Evolutionary conservation across 2,888 invertebrate genomes (phyloP).

Genomic region (Brachyptera risi): DNA sequence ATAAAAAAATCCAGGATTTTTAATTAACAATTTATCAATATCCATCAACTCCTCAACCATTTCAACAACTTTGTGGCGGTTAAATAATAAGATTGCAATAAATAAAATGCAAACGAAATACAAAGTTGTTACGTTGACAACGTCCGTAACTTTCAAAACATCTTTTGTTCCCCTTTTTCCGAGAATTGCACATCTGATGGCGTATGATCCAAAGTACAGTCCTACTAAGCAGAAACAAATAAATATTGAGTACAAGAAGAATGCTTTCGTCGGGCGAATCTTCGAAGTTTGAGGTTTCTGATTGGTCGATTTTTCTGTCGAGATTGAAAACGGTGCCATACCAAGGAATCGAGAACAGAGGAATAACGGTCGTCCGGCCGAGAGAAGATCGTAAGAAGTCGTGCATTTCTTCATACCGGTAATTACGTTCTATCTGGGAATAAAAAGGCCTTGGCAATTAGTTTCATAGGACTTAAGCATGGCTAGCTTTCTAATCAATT

Average conservation of each 20-base stretch:
- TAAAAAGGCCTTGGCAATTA: too few relatives aligned
- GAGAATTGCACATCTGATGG: too few relatives aligned
- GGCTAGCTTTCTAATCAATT: too few relatives aligned
- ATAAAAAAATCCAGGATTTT: not conserved
- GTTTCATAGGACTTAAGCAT: too few relatives aligned
- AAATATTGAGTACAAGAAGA: not conserved
- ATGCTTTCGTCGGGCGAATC: not conserved
- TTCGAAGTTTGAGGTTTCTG: too few relatives aligned
- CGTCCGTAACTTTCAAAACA: too few relatives aligned
- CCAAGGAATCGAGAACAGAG: not conserved
- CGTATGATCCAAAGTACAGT: too few relatives aligned
- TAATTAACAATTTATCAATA: not conserved
- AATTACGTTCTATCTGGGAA: too few relatives aligned
- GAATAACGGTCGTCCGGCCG: constrained; percentile 1
- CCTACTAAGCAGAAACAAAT: not conserved
- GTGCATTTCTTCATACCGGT: too few relatives aligned
- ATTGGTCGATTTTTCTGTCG: not conserved
- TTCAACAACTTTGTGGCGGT: not conserved
- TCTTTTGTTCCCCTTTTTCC: too few relatives aligned
- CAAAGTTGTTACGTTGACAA: not conserved
- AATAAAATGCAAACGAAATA: not conserved
- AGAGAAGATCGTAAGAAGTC: too few relatives aligned
- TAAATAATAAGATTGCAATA: too few relatives aligned
- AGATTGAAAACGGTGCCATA: not conserved
- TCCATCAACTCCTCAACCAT: not conserved